phyloP scores from a whole-genome alignment of 1,140 invertebrate genomes.

The Littorina saxatilis region DNA sequence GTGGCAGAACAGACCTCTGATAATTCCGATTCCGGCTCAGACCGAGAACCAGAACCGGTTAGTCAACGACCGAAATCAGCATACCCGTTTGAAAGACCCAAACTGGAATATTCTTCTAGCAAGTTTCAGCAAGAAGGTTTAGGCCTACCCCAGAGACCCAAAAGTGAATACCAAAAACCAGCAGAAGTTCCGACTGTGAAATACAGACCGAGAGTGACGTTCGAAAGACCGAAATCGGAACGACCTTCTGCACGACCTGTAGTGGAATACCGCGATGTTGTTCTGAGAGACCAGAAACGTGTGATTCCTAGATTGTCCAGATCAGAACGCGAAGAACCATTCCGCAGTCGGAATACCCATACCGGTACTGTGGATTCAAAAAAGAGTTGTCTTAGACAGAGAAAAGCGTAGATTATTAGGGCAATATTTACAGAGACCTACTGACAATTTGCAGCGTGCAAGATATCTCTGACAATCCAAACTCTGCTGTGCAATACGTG shows the following conservation, averaged over 20 bases:
- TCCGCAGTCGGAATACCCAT: too few relatives aligned
- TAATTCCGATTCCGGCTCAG: too few relatives aligned
- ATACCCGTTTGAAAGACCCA: neutral
- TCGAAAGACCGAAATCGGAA: constrained; percentile 8
- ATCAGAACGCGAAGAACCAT: neutral
- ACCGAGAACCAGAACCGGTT: too few relatives aligned
- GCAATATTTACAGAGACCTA: neutral
- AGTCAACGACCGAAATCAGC: neutral
- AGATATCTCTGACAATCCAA: neutral
- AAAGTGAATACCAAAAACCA: neutral
- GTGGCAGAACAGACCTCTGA: neutral
- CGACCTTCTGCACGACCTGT: neutral
- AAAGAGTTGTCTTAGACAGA: neutral
- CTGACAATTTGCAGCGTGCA: neutral
- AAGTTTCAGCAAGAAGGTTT: neutral
- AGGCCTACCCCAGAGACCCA: neutral
- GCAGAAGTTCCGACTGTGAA: neutral
- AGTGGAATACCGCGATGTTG: constrained; percentile 4
- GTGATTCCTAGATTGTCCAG: neutral
- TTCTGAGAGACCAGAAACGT: constrained; percentile 9
- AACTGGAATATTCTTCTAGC: neutral
- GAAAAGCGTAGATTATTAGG: neutral
- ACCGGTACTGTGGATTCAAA: neutral
- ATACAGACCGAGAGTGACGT: neutral
- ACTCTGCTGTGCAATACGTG: too few relatives aligned